Percentiles rank a stretch among this genome's conserved stretches.
Conservation (phyloP, 2,888 invertebrate genomes). For the Sipunculus nudus region DNA sequence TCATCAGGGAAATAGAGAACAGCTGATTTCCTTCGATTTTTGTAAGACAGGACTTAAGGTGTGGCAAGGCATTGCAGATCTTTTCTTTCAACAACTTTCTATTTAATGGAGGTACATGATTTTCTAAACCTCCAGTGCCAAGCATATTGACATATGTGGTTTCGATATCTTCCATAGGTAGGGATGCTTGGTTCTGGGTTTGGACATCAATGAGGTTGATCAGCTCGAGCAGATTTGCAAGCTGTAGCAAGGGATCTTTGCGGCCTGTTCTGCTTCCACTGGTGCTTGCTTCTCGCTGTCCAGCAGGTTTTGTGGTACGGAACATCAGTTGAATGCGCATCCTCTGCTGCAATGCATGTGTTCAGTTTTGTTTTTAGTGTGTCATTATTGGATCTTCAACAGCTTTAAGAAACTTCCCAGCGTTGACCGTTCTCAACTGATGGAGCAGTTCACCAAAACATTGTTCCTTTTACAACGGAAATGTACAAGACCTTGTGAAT, state of each 20-base stretch:
- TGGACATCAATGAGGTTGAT: slow-evolving; percentile 17
- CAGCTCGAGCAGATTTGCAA: slow-evolving; percentile 6
- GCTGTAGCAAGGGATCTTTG: slow-evolving; percentile 3
- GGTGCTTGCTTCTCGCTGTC: no score
- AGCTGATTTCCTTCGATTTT: slow-evolving; percentile 12
- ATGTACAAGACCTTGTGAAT: slow-evolving; percentile 9
- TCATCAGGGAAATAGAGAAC: slow-evolving; percentile 16
- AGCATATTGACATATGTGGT: not conserved
- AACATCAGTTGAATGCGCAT: slow-evolving; percentile 3
- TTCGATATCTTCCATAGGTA: slow-evolving; percentile 12
- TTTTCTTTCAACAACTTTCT: not conserved
- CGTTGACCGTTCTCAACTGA: not conserved
- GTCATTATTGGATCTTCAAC: slow-evolving; percentile 1
- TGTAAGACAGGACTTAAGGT: not conserved
- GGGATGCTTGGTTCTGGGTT: slow-evolving; percentile 5
- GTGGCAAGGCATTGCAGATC: not conserved
- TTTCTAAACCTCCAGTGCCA: not conserved
- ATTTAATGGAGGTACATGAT: not conserved
- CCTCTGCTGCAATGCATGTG: not conserved
- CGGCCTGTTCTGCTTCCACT: no score
- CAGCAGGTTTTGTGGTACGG: slow-evolving; percentile 8
- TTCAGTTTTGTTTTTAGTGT: slow-evolving; percentile 4
- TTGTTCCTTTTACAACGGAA: slow-evolving; percentile 1
- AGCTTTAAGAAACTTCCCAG: not conserved
- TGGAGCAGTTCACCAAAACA: slow-evolving; percentile 3